Evolutionary conservation across 2,797 vertebrate genomes (phyloP).

Genomic region (Pseudotriccus pelzelni): DNA sequence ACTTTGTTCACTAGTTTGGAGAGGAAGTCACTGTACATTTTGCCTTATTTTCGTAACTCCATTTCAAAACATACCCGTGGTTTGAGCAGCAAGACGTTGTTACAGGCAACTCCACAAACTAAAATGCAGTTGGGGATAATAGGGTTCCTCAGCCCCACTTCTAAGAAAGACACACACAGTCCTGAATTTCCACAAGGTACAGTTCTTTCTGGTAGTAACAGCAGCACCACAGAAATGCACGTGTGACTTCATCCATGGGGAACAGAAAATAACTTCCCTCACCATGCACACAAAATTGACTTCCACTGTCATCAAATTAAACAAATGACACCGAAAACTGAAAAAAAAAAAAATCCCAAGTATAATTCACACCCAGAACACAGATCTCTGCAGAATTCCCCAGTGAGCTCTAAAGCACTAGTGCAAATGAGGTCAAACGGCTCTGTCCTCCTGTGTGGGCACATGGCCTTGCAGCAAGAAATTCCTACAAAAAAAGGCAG

Average conservation of each 20-base stretch:
- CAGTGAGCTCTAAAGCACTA: not conserved
- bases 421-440: not conserved
- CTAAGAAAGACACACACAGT: not conserved
- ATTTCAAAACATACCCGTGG: not conserved
- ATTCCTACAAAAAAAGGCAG: not conserved
- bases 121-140: fast-evolving
- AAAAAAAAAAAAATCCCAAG: not conserved
- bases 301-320: not conserved
- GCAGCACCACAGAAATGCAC: not conserved
- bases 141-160: not conserved
- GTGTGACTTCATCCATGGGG: not conserved
- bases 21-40: not conserved
- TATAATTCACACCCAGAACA: not conserved
- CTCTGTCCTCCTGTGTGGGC: not conserved
- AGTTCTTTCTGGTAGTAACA: not conserved
- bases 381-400: not conserved
- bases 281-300: not conserved
- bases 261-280: not conserved
- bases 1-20: not conserved
- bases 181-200: not conserved
- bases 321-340: not conserved
- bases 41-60: not conserved
- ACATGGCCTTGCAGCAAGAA: not conserved
- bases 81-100: not conserved
- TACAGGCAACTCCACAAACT: not conserved